Conservation (phyloP, 2,113 vertebrate species). For the Labrus mixtus region DNA sequence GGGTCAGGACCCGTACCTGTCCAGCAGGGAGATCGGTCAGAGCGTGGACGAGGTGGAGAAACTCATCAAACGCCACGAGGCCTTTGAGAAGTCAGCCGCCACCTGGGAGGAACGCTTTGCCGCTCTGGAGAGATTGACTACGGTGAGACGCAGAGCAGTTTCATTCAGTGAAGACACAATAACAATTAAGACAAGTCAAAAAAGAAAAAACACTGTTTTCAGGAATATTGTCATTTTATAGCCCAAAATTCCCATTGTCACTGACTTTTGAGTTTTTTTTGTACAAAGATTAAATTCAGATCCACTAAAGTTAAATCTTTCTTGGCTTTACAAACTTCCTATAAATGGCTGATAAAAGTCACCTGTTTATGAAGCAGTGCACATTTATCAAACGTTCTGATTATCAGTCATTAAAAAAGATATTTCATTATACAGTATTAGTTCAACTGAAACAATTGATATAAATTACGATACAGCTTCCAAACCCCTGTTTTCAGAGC, state of each 20-base stretch:
- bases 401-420: neutral
- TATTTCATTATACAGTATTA: too few relatives aligned
- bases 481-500: too few relatives aligned
- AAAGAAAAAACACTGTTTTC: neutral
- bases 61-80: conserved; percentile 97
- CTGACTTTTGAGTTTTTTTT: neutral
- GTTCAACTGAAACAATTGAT: too few relatives aligned
- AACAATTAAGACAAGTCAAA: neutral
- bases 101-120: conserved; percentile 99
- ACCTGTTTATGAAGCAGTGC: neutral
- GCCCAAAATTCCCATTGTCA: neutral
- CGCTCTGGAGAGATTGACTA: conserved; percentile 95
- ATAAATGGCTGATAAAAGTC: neutral
- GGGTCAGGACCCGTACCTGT: conserved; percentile 97
- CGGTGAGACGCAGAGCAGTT: conserved; percentile 78
- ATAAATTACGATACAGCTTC: too few relatives aligned
- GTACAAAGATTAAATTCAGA: neutral
- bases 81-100: conserved; percentile 97
- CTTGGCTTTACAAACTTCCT: neutral
- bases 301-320: neutral
- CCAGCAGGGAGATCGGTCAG: conserved; percentile 94
- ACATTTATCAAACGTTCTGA: neutral
- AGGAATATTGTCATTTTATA: neutral
- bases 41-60: conserved; percentile 98
- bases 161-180: neutral